phyloP scores from a whole-genome alignment of 2,888 invertebrate genomes.

The Agrotis segetum region DNA sequence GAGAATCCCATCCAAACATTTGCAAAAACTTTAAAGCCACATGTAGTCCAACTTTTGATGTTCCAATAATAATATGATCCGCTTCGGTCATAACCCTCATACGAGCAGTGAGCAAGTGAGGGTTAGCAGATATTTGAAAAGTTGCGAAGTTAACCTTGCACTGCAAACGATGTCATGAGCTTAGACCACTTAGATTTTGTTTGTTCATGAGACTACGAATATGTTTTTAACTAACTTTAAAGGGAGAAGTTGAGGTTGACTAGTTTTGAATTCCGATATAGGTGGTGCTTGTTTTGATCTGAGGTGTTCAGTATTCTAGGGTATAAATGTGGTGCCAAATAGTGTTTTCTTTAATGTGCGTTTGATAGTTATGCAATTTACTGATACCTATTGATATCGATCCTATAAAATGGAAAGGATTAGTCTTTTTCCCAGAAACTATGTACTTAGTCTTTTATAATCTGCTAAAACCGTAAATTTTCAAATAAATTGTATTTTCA shows the following conservation, averaged over 20 bases:
- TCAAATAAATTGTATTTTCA: slow-evolving; percentile 10
- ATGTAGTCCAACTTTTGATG: slow-evolving; percentile 68
- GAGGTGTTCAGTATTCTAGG: background rate
- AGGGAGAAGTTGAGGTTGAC: slow-evolving; percentile 21
- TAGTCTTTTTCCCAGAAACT: background rate
- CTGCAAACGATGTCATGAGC: slow-evolving; percentile 52
- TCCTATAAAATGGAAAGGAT: background rate
- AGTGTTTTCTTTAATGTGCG: background rate
- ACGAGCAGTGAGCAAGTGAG: slow-evolving; percentile 68
- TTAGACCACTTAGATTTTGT: slow-evolving; percentile 59
- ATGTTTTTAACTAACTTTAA: slow-evolving; percentile 57
- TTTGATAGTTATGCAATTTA: too few relatives aligned
- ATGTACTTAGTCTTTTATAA: too few relatives aligned
- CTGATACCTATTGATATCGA: too few relatives aligned
- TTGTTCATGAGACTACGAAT: slow-evolving; percentile 39
- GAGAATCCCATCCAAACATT: slow-evolving; percentile 13
- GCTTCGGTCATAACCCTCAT: slow-evolving; percentile 82
- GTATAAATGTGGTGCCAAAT: background rate
- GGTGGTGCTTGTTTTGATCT: slow-evolving; percentile 8
- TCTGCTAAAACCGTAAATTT: background rate
- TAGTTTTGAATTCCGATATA: slow-evolving; percentile 32
- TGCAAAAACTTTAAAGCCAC: slow-evolving; percentile 21
- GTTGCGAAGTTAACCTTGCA: slow-evolving; percentile 78
- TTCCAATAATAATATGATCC: slow-evolving; percentile 81
- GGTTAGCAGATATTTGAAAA: slow-evolving; percentile 83